These are phyloP conservation scores for Nesoenas mayeri DNA, from an alignment of 2,113 vertebrate genomes.

Conservation along the genomic window DNA sequence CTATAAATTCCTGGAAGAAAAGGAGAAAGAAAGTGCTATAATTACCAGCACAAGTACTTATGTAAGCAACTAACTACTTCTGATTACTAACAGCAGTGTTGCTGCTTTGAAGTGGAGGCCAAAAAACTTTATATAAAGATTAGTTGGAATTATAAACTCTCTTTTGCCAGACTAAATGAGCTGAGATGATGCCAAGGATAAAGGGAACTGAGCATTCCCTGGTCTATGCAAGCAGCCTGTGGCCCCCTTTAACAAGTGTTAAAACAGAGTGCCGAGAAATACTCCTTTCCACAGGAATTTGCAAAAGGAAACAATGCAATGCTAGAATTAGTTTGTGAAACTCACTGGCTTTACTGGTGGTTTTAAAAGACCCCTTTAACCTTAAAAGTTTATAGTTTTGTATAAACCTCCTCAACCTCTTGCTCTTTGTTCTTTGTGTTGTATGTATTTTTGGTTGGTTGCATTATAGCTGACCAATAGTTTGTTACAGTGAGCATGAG, in stretches of 20 bases:
- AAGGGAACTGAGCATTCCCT: fast-evolving
- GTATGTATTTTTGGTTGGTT: not conserved
- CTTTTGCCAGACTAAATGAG: not conserved
- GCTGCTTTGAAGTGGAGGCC: not conserved
- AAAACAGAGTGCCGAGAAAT: not conserved
- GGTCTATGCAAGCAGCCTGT: not conserved
- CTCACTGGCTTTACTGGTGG: not conserved
- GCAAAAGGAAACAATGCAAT: not conserved
- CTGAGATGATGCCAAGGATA: not conserved
- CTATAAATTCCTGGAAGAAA: not conserved
- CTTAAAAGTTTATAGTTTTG: not conserved
- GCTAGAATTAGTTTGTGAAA: not conserved
- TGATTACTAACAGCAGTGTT: not conserved
- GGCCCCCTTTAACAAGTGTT: not conserved
- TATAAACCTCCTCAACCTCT: not conserved
- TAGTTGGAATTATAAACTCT: not conserved
- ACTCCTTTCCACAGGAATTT: not conserved
- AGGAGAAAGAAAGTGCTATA: not conserved
- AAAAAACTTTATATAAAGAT: not conserved
- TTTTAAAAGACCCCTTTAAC: not conserved
- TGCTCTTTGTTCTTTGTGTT: not conserved
- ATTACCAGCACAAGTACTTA: not conserved
- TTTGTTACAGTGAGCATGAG: not conserved
- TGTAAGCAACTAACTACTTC: not conserved
- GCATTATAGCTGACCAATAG: not conserved